Conservation (phyloP, 2,113 vertebrate genomes). For the Leptobrachium leishanense region DNA sequence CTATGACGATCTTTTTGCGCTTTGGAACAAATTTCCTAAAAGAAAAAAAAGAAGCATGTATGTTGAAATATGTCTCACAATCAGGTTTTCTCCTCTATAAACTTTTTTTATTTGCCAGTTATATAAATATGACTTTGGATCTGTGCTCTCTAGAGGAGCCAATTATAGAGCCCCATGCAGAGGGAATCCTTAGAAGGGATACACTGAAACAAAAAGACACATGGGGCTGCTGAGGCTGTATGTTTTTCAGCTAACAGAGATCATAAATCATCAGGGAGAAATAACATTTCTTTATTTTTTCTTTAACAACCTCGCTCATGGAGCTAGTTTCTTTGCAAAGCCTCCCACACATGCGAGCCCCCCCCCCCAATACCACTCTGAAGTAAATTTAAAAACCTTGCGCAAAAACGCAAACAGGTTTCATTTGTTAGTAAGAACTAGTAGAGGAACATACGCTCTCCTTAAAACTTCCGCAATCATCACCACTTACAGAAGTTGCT, state of each 20-base stretch:
- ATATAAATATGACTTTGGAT: constrained; percentile 51
- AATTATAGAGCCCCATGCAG: constrained; percentile 67
- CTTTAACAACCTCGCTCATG: constrained; percentile 59
- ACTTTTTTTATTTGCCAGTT: neutral
- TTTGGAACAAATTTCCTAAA: constrained; percentile 81
- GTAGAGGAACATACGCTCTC: too few species aligned
- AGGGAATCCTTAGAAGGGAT: constrained; percentile 61
- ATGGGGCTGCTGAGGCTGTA: constrained; percentile 52
- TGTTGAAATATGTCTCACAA: constrained; percentile 27
- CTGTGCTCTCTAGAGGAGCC: constrained; percentile 64
- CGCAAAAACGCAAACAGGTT: too few species aligned
- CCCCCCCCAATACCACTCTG: neutral
- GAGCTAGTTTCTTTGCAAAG: constrained; percentile 51
- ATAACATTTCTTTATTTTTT: constrained; percentile 54
- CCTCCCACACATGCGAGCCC: neutral
- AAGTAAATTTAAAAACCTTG: constrained; percentile 43
- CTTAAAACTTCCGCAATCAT: too few species aligned
- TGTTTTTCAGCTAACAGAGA: constrained; percentile 58
- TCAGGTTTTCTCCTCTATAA: constrained; percentile 44
- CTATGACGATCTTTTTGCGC: constrained; percentile 76
- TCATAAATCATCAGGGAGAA: constrained; percentile 64
- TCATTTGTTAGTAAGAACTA: too few species aligned
- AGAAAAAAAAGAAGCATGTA: constrained; percentile 52
- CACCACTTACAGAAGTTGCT: too few species aligned
- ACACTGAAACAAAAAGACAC: constrained; percentile 64